phyloP scores from a whole-genome alignment of 2,888 invertebrate genomes.

The Bedellia somnulentella region DNA sequence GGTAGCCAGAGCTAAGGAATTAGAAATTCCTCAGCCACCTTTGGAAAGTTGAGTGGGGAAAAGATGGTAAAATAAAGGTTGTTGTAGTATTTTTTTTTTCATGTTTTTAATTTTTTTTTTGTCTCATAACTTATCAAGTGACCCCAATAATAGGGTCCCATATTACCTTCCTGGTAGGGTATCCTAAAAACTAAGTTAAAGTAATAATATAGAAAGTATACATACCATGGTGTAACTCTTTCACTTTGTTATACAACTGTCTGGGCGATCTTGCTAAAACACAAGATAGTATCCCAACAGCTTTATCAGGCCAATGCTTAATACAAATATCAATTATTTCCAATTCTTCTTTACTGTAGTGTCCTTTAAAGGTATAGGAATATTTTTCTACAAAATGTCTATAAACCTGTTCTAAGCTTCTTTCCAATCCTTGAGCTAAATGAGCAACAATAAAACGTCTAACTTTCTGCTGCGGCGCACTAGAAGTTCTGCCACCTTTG shows the following conservation, averaged over 20 bases:
- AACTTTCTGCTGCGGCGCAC: conserved; percentile 21
- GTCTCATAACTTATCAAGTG: too few species aligned
- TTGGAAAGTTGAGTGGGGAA: too few species aligned
- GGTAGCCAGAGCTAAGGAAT: too few species aligned
- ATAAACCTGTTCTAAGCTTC: conserved; percentile 33
- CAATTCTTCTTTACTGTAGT: conserved; percentile 24
- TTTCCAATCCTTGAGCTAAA: conserved; percentile 29
- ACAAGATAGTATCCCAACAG: conserved; percentile 19
- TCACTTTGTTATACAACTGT: conserved; percentile 24
- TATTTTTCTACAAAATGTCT: conserved; percentile 21
- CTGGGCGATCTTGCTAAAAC: conserved; percentile 30
- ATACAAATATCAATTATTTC: conserved; percentile 35
- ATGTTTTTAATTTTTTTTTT: too few species aligned
- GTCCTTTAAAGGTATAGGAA: conserved; percentile 19
- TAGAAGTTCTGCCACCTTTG: conserved; percentile 14
- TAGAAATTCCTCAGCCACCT: too few species aligned
- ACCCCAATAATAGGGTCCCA: too few species aligned
- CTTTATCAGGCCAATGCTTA: conserved; percentile 20
- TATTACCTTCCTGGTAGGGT: too few species aligned
- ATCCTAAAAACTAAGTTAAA: too few species aligned
- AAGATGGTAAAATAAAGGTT: too few species aligned
- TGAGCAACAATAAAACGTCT: conserved; percentile 28
- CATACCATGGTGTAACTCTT: conserved; percentile 14
- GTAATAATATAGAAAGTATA: too few species aligned
- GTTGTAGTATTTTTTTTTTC: too few species aligned